These are phyloP conservation scores for Herpetotheres cachinnans DNA, from an alignment of 2,113 vertebrate species.

Conservation along the genomic window DNA sequence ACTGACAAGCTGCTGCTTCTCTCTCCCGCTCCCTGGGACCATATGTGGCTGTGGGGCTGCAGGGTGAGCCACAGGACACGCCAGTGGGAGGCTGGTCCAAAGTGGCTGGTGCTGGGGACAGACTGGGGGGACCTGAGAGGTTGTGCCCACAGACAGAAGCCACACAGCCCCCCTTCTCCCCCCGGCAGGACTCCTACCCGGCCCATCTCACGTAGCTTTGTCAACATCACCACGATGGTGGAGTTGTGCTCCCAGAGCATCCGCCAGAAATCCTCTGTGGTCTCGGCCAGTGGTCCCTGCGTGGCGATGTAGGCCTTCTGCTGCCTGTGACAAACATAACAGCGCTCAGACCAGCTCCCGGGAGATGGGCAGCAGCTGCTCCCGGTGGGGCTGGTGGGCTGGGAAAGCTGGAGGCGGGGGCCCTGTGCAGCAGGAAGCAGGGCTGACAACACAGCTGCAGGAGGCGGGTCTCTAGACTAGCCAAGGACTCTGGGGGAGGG, in stretches of 20 bases:
- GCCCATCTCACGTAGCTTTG: slow-evolving; percentile 95
- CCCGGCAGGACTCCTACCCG: slow-evolving; percentile 74
- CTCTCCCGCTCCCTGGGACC: neutral
- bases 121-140: neutral
- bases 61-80: neutral
- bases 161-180: neutral
- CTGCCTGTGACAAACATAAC: slow-evolving; percentile 76
- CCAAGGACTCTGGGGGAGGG: neutral
- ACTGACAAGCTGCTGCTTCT: neutral
- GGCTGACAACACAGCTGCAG: neutral
- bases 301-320: slow-evolving; percentile 96
- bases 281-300: slow-evolving; percentile 91
- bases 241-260: slow-evolving; percentile 99
- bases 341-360: neutral
- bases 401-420: neutral
- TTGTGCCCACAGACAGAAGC: neutral
- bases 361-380: neutral
- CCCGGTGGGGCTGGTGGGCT: neutral
- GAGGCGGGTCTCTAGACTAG: neutral
- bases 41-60: neutral
- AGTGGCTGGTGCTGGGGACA: neutral
- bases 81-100: neutral
- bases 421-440: neutral
- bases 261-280: slow-evolving; percentile 97
- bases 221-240: slow-evolving; percentile 97